A percentile compares a stretch with the other conserved stretches of the same genome.
Evolutionary conservation across 2,888 invertebrate genomes (phyloP).

Genomic region (Rhagonycha fulva): DNA sequence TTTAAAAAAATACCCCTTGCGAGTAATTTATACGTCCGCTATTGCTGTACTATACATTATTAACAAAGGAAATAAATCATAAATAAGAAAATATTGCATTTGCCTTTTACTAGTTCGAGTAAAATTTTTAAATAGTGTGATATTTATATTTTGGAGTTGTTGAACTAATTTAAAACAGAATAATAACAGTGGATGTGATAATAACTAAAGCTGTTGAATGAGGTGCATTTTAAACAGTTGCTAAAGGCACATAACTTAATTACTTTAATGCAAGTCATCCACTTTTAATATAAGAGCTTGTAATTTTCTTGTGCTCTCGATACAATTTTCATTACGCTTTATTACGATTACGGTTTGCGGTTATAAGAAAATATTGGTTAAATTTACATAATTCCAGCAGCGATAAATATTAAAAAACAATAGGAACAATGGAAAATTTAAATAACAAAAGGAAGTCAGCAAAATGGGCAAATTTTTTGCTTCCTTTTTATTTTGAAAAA

Average conservation of each 20-base stretch:
- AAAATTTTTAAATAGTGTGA: background rate
- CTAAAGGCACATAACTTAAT: background rate
- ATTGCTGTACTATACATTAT: background rate
- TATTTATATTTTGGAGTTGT: background rate
- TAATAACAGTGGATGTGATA: background rate
- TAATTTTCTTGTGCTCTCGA: background rate
- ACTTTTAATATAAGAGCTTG: background rate
- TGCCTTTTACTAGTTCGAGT: background rate
- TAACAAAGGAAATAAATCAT: background rate
- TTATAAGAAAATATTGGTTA: background rate
- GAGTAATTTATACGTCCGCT: background rate
- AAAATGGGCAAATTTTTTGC: background rate
- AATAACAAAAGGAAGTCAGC: background rate
- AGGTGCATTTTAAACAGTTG: background rate
- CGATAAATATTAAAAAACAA: background rate
- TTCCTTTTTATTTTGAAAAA: background rate
- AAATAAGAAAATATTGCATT: background rate
- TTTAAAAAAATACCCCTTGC: background rate
- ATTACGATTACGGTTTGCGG: background rate
- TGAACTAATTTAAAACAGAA: background rate
- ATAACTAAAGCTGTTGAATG: background rate
- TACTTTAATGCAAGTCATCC: background rate
- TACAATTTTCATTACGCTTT: background rate
- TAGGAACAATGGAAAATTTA: background rate
- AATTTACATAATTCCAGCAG: background rate